Evolutionary conservation across 2,888 invertebrate species (phyloP), one percentile per base, ranked within the genome.

Genomic region (Octonoba sinensis): DNA sequence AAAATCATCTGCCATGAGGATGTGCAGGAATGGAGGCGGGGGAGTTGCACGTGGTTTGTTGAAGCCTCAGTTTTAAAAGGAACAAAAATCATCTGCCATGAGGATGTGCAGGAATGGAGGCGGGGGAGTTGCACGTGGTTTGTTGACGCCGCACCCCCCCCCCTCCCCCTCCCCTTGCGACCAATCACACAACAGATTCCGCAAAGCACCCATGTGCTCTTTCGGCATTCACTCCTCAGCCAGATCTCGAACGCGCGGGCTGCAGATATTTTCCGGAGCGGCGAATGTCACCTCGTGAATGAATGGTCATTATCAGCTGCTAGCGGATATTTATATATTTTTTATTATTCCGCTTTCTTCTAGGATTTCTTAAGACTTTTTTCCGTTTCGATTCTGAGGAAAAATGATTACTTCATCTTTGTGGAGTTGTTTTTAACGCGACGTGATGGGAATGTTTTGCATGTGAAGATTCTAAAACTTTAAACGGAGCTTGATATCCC

Each of bases 181-280:
- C 79, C 79, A 81, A 81, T 81, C 51, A 81, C 54, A 54, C 15
- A 22, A 2, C 47, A 44, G 62, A 20, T 27, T n/a, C 36, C 54
- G 36, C 36, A 36, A 36, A 18, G 69, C 54, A 73, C n/a, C 79
- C 79, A 81, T 81, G 79, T 81, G 79, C 79, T 81, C 54, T n/a
- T 36, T 27, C 22, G 66, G 56, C 36, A 67, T 36, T n/a, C 27
- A 54, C 18, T 47, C 47, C 46, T 54, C 62, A 56, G 73, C 27
- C 79, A 73, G 73, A 73, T 73, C 78, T 24, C 71, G 18, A 46
- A 46, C 67, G 73, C 60, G 67, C 66, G 66, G 36, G 49, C 15
- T 15, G 54, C 22, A 51, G 27, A 72, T n/a, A 56, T 16, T 16
- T 54, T 36, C n/a, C 3, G 24, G 56, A 56, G 44, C 59, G 22